phyloP scores from a whole-genome alignment of 1,140 invertebrate species.

The Drosophila lini region DNA sequence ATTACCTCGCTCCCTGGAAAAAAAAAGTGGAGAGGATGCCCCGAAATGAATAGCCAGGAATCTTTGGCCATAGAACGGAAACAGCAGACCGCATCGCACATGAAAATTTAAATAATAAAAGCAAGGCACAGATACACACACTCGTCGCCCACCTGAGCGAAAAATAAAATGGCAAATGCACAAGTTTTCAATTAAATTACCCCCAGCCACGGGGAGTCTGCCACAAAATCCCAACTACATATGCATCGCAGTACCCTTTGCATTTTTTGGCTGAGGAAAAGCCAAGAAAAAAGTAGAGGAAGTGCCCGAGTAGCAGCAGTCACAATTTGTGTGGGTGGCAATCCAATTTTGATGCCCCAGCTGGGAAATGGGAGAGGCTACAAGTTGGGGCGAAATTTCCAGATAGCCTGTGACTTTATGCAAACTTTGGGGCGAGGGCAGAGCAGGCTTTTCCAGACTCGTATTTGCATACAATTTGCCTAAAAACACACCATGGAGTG shows the following conservation, averaged over 20 bases:
- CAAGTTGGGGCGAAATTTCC: not conserved
- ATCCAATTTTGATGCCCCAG: constrained; percentile 74
- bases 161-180: constrained; percentile 71
- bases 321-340: constrained; percentile 65
- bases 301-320: constrained; percentile 47
- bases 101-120: constrained; percentile 76
- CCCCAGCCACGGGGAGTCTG: constrained; percentile 22
- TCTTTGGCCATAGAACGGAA: constrained; percentile 55
- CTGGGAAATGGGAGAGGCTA: constrained; percentile 37
- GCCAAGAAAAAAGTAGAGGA: constrained; percentile 28
- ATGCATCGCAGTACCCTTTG: constrained; percentile 19
- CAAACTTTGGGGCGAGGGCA: constrained; percentile 25
- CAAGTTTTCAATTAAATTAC: constrained; percentile 82
- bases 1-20: constrained; percentile 48
- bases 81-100: constrained; percentile 66
- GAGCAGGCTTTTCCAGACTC: constrained; percentile 41
- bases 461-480: constrained; percentile 83
- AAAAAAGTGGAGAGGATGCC: not conserved
- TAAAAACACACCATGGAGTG: constrained; percentile 77
- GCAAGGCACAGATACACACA: constrained; percentile 16
- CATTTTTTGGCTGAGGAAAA: constrained; percentile 11
- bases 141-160: constrained; percentile 11
- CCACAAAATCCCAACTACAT: constrained; percentile 42
- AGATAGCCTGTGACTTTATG: constrained; percentile 35
- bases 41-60: constrained; percentile 59